Evolutionary conservation across 2,888 invertebrate genomes (phyloP), one percentile per base, ranked within the genome.

Genomic region (Petrolisthes manimaculis): DNA sequence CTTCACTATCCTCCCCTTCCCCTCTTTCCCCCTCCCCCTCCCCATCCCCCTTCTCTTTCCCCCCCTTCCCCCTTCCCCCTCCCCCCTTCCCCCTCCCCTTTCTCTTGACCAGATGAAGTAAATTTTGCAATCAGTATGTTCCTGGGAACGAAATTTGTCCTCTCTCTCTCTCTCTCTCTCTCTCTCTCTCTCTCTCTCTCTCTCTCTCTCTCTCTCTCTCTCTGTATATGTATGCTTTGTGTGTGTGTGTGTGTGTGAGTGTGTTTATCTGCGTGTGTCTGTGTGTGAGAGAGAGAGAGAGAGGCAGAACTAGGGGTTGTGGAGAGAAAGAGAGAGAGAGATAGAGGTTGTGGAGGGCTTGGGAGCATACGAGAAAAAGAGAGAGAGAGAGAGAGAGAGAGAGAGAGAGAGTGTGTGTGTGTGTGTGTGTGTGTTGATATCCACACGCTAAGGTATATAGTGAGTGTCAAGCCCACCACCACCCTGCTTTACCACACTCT

Each of bases 391-490:
- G 54, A 14, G 53, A 54, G 55, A 9, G 79, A 79, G 79, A 54
- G 55, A 54, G 78, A 53, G 79, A 79, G 79, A 54, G 79, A 77
- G 77, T 24, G 77, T 37, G 54, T 79, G 79, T 75, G 79, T 54
- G 79, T 78, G 78, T 78, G 78, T 78, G 78, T 78, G 78, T 79
- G 55, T 79, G 54, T 79, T 14, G 21, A 79, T n/a, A n/a, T n/a
- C n/a, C n/a, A n/a, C n/a, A n/a, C 75, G 51, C 37, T 75, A 51
- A 51, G 37, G 37, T 37, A 51, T 51, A 75, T 37, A 54, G 79
- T 4, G 18, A 3, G 55, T 51, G 79, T 54, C 78, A 79, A 51
- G 3, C 37, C 12, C 77, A 77, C 75, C 75, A 18, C 5, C 21
- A 75, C 61, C 61, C 61, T 61, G 8, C 61, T 21, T 4, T 75